phyloP scores from a whole-genome alignment of 2,113 vertebrate genomes.

The Proteles cristata region DNA sequence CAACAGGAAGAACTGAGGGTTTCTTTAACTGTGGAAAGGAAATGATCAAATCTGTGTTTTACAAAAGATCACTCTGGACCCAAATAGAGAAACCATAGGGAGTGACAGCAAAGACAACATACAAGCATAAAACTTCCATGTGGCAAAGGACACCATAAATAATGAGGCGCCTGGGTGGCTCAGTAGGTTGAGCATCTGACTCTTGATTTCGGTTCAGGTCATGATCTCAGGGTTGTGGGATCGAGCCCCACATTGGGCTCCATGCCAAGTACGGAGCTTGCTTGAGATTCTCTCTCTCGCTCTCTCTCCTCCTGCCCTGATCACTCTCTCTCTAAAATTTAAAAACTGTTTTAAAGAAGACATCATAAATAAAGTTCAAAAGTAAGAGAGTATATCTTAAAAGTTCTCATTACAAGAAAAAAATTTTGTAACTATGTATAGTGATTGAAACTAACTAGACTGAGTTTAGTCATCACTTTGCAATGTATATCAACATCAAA shows the following conservation, averaged over 20 bases:
- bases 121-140: neutral
- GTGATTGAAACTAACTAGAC: neutral
- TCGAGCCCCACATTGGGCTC: too few relatives aligned
- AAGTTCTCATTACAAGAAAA: neutral
- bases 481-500: neutral
- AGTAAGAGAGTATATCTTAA: neutral
- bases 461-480: neutral
- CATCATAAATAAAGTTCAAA: neutral
- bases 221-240: too few relatives aligned
- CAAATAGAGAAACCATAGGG: neutral
- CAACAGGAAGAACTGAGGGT: neutral
- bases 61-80: neutral
- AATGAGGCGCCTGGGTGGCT: neutral
- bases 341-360: neutral
- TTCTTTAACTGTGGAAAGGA: neutral
- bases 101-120: neutral
- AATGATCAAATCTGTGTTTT: slow-evolving; percentile 5
- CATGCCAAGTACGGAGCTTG: too few relatives aligned
- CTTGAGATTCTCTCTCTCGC: too few relatives aligned
- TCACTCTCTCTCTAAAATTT: too few relatives aligned
- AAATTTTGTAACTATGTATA: neutral
- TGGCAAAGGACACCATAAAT: neutral
- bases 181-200: too few relatives aligned
- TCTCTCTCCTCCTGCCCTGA: too few relatives aligned
- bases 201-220: too few relatives aligned